These are phyloP conservation scores for Sebastolobus alascanus DNA, from an alignment of 2,797 vertebrate species.

Conservation along the genomic window DNA sequence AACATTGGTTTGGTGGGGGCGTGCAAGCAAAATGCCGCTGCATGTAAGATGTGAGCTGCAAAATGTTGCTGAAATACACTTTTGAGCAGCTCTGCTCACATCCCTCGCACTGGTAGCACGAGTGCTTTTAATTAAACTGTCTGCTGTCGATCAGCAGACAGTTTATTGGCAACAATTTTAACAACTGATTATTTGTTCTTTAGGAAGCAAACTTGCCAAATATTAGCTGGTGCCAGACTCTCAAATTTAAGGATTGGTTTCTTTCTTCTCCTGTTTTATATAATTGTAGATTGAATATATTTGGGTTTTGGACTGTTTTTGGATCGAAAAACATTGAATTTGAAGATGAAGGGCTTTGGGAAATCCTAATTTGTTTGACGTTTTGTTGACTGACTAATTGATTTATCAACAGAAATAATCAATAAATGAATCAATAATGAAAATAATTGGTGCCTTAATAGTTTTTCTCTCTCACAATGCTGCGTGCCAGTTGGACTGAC, in stretches of 20 bases:
- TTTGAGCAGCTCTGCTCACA: not conserved
- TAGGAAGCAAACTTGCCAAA: no score
- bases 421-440: not conserved
- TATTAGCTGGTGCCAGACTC: not conserved
- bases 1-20: not conserved
- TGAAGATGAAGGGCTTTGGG: not conserved
- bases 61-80: not conserved
- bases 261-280: not conserved
- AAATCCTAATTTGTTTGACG: not conserved
- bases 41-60: constrained; percentile 9
- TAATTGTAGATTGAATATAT: not conserved
- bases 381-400: not conserved
- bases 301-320: not conserved
- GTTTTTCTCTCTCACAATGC: not conserved
- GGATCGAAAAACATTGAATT: not conserved
- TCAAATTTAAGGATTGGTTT: not conserved
- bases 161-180: not conserved
- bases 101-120: not conserved
- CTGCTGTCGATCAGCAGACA: not conserved
- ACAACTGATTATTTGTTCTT: not conserved
- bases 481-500: not conserved
- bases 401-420: not conserved
- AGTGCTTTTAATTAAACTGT: not conserved
- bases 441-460: not conserved
- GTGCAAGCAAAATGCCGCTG: not conserved